Conservation (phyloP, 2,113 vertebrate species). For the Cyanoramphus novaezelandiae region DNA sequence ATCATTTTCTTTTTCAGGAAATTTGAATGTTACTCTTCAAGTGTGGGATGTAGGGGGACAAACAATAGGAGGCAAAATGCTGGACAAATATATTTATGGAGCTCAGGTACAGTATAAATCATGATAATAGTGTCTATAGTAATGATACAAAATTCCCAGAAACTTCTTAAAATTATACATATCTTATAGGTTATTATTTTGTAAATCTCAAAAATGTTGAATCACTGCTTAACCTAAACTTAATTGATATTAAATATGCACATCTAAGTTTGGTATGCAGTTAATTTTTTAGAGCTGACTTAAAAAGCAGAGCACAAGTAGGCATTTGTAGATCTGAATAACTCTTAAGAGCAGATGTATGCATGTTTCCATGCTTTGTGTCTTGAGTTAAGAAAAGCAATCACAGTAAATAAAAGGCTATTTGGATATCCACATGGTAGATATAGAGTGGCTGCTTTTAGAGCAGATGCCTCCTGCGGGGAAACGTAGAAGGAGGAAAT, state of each 20-base stretch:
- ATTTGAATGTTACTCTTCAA: slow-evolving; percentile 95
- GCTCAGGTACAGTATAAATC: slow-evolving; percentile 80
- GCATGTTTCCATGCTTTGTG: slow-evolving; percentile 63
- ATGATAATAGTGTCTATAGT: background rate
- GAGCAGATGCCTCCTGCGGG: slow-evolving; percentile 66
- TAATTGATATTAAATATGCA: background rate
- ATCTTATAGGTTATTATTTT: background rate
- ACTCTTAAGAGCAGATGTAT: slow-evolving; percentile 60
- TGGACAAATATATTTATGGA: slow-evolving; percentile 98
- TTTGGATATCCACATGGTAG: slow-evolving; percentile 68
- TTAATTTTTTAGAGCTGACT: slow-evolving; percentile 24
- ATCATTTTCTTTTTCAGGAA: slow-evolving; percentile 80
- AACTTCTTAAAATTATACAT: background rate
- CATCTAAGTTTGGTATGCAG: background rate
- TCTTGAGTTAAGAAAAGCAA: slow-evolving; percentile 65
- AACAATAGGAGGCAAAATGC: slow-evolving; percentile 97
- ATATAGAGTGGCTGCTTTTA: slow-evolving; percentile 62
- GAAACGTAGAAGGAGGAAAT: slow-evolving; percentile 71
- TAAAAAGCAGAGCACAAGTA: slow-evolving; percentile 20
- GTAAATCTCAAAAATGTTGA: background rate
- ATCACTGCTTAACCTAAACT: background rate
- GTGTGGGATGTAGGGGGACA: slow-evolving; percentile 99
- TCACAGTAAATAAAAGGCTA: slow-evolving; percentile 57
- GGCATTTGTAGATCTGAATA: slow-evolving; percentile 33
- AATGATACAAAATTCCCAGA: background rate